phyloP scores from a whole-genome alignment of 1,140 invertebrate species.

The Neodiprion lecontei region DNA sequence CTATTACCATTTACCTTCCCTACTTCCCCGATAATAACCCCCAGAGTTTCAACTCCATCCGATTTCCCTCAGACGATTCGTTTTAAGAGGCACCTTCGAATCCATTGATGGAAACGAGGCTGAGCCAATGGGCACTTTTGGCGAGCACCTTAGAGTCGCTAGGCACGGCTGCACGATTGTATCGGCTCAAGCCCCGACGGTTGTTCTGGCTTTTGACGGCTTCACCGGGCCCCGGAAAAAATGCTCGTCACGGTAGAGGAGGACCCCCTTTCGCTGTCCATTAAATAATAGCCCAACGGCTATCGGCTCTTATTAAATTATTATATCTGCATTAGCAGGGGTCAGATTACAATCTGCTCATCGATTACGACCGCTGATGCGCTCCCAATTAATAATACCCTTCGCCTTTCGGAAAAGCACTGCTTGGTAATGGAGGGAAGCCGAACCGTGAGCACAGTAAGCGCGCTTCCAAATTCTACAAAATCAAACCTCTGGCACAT shows the following conservation, averaged over 20 bases:
- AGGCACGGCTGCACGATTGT: background rate
- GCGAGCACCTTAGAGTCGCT: background rate
- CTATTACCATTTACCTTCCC: background rate
- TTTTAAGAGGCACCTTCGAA: background rate
- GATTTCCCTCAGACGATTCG: background rate
- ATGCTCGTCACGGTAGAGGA: constrained; percentile 40
- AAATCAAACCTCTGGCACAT: no score
- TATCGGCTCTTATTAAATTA: constrained; percentile 54
- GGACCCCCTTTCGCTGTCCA: constrained; percentile 28
- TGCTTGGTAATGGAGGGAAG: no score
- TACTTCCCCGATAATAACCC: background rate
- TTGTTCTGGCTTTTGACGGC: background rate
- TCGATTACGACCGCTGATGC: constrained; percentile 51
- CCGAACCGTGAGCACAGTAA: no score
- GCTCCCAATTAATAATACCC: constrained; percentile 46
- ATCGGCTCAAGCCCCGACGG: background rate
- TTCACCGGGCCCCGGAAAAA: constrained; percentile 23
- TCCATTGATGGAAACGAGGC: background rate
- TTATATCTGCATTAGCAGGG: constrained; percentile 53
- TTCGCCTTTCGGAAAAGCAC: background rate
- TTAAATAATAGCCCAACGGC: constrained; percentile 46
- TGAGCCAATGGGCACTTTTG: background rate
- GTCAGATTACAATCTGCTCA: constrained; percentile 44
- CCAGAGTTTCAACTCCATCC: background rate
- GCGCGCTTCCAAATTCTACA: no score